Percentiles rank a stretch among this genome's conserved stretches.
Conservation (phyloP, 2,797 vertebrate species). For the Tapirus indicus region DNA sequence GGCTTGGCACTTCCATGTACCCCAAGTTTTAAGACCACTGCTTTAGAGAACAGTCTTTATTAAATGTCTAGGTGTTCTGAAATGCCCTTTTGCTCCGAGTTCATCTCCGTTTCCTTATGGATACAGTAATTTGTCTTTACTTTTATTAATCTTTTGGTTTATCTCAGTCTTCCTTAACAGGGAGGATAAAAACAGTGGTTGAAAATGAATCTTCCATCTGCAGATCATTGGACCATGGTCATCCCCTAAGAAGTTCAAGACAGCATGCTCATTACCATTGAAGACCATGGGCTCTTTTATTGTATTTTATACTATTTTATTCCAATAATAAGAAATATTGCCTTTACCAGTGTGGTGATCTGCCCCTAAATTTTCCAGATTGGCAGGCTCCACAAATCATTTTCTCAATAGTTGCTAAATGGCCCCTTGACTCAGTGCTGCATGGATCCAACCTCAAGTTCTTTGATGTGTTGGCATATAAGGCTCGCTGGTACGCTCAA, state of each 20-base stretch:
- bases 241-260: neutral
- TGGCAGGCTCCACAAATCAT: neutral
- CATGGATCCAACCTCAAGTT: neutral
- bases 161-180: neutral
- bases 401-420: neutral
- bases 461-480: neutral
- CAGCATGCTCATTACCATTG: neutral
- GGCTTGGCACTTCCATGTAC: neutral
- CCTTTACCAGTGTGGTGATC: neutral
- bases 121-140: neutral
- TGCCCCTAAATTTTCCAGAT: neutral
- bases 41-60: neutral
- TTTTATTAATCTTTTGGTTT: constrained; percentile 14
- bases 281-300: neutral
- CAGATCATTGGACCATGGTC: neutral
- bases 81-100: neutral
- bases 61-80: neutral
- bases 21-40: neutral
- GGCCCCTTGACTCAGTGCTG: neutral
- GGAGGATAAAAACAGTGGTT: neutral
- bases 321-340: neutral
- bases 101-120: neutral
- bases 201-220: neutral
- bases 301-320: constrained; percentile 8
- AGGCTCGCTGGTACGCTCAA: neutral